Evolutionary conservation across 1,140 invertebrate species (phyloP), one percentile per base, ranked within the genome.

Genomic region (Drosophila nigromelanica): DNA sequence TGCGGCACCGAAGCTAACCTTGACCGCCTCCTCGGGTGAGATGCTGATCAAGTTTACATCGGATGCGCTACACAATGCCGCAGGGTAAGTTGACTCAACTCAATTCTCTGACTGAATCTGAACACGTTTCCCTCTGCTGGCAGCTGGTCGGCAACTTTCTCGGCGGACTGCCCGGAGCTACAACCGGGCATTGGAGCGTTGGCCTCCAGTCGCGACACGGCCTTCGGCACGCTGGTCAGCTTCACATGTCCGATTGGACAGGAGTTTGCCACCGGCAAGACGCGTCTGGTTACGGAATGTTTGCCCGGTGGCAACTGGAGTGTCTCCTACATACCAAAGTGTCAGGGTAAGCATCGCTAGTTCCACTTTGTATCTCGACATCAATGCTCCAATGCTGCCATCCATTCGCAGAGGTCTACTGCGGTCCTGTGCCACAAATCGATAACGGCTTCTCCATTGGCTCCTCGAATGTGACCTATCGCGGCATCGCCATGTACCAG

Each of bases 391-490:
- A 18, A 15, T 3, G 2, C 30, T 33, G 5, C 30, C 4, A 33
- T 51, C 14, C 45, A 14, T 24, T 74, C 92, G 27, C 93, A 96
- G 97, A 98, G 94, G 97, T 98, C 14, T 99, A 99, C 90, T 99
- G 98, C 92, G 98, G 98, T 56, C 97, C 98, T 35, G 98, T 99
- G 24, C 98, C 98, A 61, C 98, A 99, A 94, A 99, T 99, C 63
- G 97, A 98, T 80, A 99, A 99, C 91, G 98, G 98, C 48, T 99
- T 98, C 91, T 98, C 98, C 0, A 98, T 98, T 89, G 97, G 96
- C 50, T 98, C 98, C 1, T 96, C 97, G 0, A 99, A 99, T 91
- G 98, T 99, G 3, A 99, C 98, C 0, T 99, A 97, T 80, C 94
- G 95, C 69, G 98, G 98, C 11, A 93, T 97, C 74, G 98, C 98